Base-by-base conservation (phyloP, 2,113 vertebrate species). In the Carassius carassius region DNA sequence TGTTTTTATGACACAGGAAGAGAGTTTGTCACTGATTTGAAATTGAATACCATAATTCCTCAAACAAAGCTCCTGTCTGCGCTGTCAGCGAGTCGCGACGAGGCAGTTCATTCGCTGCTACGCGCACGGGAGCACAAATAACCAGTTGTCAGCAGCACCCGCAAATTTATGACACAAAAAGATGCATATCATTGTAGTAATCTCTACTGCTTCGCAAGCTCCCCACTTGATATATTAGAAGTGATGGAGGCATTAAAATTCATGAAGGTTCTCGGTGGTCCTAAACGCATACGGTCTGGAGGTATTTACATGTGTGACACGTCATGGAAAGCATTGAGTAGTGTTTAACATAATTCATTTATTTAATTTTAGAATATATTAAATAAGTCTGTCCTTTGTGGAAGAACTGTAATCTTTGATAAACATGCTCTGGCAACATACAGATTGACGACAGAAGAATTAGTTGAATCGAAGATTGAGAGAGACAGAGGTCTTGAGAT, bases 391-490 rank as follows among this genome's bases (percentile, higher is more conserved):
- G 19, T 51, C 62, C 56, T 81, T 80, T 65, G 44, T 70, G 78
- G 62, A 44, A 69, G 70, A 65, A 60, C 1, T 85, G 63, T 83
- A 78, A 67, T 78, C 73, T 85, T 37, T 83, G 85, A 83, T 86
- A 88, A 87, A 87, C 83, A 72, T 51, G 69, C 75, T 78, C 79
- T 89, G 86, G 85, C 89, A 88, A 87, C 85, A 84, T 81, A 29
- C 81, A 56, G 77, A 87, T 87, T 85, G 88, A 86, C 47, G 74
- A 81, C 78, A 84, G 85, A 51, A 84, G 69, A 90, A 86, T 84
- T 87, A 87, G 87, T 88, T 87, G 87, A 88, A 86, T 75, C 56
- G 70, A 77, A 81, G 85, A 86, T 79, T 73, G 81, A 85, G 80
- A 79, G 84, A 87, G 77, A 85, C 85, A 83, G 77, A 86, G 85